phyloP scores from a whole-genome alignment of 2,113 vertebrate genomes.

The Rhynchomys soricoides region DNA sequence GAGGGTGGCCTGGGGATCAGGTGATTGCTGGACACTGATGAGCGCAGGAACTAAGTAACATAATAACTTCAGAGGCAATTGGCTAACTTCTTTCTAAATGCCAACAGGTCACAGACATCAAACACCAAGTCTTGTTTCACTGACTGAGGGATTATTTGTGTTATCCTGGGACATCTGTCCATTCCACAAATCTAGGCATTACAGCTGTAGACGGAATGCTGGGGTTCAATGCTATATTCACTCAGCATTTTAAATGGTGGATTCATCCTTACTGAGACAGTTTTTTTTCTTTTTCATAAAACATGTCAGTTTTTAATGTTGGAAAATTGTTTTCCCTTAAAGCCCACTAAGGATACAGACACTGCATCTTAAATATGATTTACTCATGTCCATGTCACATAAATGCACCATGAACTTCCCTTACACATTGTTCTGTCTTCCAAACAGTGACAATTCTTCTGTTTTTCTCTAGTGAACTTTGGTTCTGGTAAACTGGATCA shows the following conservation, averaged over 20 bases:
- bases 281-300: background rate
- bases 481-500: background rate
- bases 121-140: background rate
- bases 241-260: background rate
- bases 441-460: background rate
- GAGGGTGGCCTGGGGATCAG: background rate
- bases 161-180: background rate
- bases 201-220: background rate
- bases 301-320: background rate
- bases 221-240: background rate
- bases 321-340: background rate
- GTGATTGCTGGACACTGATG: background rate
- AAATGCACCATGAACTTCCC: background rate
- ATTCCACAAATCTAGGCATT: background rate
- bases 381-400: no score
- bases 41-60: background rate
- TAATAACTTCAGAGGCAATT: accelerated
- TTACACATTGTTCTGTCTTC: background rate
- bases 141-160: background rate
- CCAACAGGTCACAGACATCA: background rate
- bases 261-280: background rate
- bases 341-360: background rate
- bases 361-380: background rate
- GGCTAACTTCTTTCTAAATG: background rate
- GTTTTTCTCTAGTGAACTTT: background rate